A percentile compares a stretch with the other conserved stretches of the same genome.
Evolutionary conservation across 2,888 invertebrate species (phyloP).

Genomic region (Machimus rusticus): DNA sequence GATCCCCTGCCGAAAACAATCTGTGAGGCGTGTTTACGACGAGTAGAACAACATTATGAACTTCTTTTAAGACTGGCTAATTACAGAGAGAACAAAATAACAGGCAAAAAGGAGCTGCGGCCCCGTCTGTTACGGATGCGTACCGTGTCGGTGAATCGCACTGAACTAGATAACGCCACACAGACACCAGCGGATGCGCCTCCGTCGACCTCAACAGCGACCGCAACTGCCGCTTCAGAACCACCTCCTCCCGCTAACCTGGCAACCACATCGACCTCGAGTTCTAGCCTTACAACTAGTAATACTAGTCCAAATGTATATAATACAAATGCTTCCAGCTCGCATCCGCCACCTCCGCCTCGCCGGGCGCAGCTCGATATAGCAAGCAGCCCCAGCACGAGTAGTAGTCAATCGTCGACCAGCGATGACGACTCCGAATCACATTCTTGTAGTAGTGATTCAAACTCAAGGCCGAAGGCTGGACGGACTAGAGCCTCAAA

Average conservation of each 20-base stretch:
- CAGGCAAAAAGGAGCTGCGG: conserved; percentile 15
- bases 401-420: conserved; percentile 22
- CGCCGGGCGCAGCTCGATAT: conserved; percentile 9
- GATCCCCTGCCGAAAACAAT: conserved; percentile 77
- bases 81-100: conserved; percentile 32
- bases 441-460: conserved; percentile 10
- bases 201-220: background rate
- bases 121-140: conserved; percentile 12
- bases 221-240: background rate
- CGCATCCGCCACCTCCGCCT: conserved; percentile 20
- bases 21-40: conserved; percentile 68
- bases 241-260: background rate
- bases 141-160: background rate
- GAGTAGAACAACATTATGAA: conserved; percentile 68
- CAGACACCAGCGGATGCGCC: background rate
- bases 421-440: conserved; percentile 19
- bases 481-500: background rate
- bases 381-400: background rate
- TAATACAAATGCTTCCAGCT: conserved; percentile 25
- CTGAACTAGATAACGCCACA: conserved; percentile 1
- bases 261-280: conserved; percentile 20
- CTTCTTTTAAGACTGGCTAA: conserved; percentile 55
- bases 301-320: conserved; percentile 21
- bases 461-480: background rate
- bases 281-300: conserved; percentile 29